These are phyloP conservation scores for Hoplostethus atlanticus DNA, from an alignment of 2,797 vertebrate genomes.

Conservation along the genomic window DNA sequence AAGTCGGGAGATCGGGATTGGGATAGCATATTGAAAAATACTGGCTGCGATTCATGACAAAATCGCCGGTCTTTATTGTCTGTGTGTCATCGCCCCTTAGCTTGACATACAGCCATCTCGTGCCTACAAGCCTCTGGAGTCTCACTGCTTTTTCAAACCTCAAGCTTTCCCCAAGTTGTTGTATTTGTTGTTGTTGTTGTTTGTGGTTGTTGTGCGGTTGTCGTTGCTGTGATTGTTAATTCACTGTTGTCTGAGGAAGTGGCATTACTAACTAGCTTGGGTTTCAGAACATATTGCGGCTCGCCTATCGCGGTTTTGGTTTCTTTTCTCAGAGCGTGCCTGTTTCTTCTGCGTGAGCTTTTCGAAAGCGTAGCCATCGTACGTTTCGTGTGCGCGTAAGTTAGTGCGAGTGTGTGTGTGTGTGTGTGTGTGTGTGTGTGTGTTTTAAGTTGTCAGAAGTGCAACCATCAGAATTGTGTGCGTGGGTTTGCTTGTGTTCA, in stretches of 20 bases:
- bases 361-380: slow-evolving; percentile 45
- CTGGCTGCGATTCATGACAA: not conserved
- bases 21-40: not conserved
- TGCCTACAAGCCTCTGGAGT: slow-evolving; percentile 62
- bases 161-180: slow-evolving; percentile 28
- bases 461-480: slow-evolving; percentile 18
- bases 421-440: slow-evolving; percentile 18
- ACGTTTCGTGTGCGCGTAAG: slow-evolving; percentile 29
- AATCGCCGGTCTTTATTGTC: not conserved
- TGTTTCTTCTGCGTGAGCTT: slow-evolving; percentile 47
- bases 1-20: not conserved
- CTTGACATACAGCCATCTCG: slow-evolving; percentile 39
- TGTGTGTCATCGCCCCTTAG: slow-evolving; percentile 11
- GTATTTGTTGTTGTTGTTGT: slow-evolving; percentile 20
- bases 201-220: slow-evolving; percentile 30
- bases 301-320: slow-evolving; percentile 41
- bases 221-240: slow-evolving; percentile 33
- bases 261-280: slow-evolving; percentile 34
- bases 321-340: slow-evolving; percentile 40
- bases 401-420: slow-evolving; percentile 17
- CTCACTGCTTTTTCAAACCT: slow-evolving; percentile 37
- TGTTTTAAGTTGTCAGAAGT: slow-evolving; percentile 24
- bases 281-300: slow-evolving; percentile 46
- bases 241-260: slow-evolving; percentile 48
- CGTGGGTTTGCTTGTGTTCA: slow-evolving; percentile 23